Evolutionary conservation across 2,113 vertebrate species (phyloP), one percentile per base, ranked within the genome.

Genomic region (Entelurus aequoreus): DNA sequence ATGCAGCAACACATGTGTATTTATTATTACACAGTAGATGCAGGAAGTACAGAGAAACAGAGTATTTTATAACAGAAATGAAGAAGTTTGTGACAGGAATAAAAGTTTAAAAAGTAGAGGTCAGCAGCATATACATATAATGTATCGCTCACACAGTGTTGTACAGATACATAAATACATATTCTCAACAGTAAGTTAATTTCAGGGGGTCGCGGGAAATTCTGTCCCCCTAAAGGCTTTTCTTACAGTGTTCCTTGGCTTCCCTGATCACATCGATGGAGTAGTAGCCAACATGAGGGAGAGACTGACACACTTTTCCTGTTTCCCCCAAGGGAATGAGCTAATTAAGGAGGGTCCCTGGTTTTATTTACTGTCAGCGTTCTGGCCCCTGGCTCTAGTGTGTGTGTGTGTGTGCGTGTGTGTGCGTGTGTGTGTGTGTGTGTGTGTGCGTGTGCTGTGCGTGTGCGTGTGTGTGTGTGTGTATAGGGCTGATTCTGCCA

Each of bases 341-440:
- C 81, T 89, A 89, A 87, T 88, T 86, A 88, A 82, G 84, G 73
- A 80, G 64, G 70, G 75, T 77, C 76, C 69, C 69, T 86, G 71
- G 75, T 82, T 85, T 80, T 88, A 88, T 87, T 88, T 88, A 86
- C 87, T 87, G 85, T 84, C 84, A 86, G 81, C 78, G 4, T 76
- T 62, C 62, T 71, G 76, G 77, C 78, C 78, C 49, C 71, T 75
- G 77, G 57, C 71, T 77, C 28, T 28, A 28, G 28, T 28, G 54
- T 67, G 56, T 54, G 58, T 62, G 69, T 38, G n/a, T 42, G 55
- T 64, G 47, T 65, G 52, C 65, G 69, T 68, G 55, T 57, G 37
- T 63, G 38, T 67, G 60, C 66, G 56, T 40, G 59, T 66, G 54
- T 66, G 64, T 58, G 38, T 66, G 36, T 63, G 62, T 63, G 15